Base-by-base conservation (phyloP, 2,888 invertebrate species). In the Tenthredo mesomela region DNA sequence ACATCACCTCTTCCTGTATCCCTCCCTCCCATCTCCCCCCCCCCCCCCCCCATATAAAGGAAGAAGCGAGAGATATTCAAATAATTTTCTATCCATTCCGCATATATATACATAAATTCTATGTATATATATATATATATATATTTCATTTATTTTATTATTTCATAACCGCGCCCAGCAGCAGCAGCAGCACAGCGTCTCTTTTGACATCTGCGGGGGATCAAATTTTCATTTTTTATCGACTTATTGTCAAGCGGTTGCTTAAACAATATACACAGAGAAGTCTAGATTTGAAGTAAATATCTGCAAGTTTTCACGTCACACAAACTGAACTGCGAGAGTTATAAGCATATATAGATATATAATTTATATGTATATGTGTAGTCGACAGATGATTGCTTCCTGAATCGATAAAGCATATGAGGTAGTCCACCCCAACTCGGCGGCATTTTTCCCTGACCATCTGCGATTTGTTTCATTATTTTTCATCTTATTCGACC, bases 171-270 rank as follows among this genome's bases (percentile, higher is more conserved):
- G n/a, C 7, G n/a, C 4, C 33, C 50, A 29, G 47, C 7, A 37
- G 37, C 37, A 47, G 10, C 12, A 15, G 33, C 21, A 2, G 2
- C n/a, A n/a, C n/a, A n/a, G n/a, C n/a, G 29, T 2, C 2, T 33
- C 58, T 25, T 40, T 40, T 33, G 29, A 50, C 54, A n/a, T 40
- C 77, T 77, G 29, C n/a, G 80, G 58, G 43, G 2, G 43, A 25
- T 80, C 43, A 65, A 80, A 80, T 61, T 80, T 80, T 80, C 80
- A 80, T 80, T 65, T 80, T 80, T 80, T 65, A 80, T 80, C 80
- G 80, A 80, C 80, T 80, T 25, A 80, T 61, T 77, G 77, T 77
- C 54, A 29, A 77, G 29, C 54, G 29, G 29, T 10, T 47, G 77
- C 61, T 61, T 61, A 25, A 25, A 61, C 10, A 12, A 61, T 61